A percentile compares a stretch with the other conserved stretches of the same genome.
Conservation (phyloP, 2,888 invertebrate genomes). For the Callyntrura sp. region DNA sequence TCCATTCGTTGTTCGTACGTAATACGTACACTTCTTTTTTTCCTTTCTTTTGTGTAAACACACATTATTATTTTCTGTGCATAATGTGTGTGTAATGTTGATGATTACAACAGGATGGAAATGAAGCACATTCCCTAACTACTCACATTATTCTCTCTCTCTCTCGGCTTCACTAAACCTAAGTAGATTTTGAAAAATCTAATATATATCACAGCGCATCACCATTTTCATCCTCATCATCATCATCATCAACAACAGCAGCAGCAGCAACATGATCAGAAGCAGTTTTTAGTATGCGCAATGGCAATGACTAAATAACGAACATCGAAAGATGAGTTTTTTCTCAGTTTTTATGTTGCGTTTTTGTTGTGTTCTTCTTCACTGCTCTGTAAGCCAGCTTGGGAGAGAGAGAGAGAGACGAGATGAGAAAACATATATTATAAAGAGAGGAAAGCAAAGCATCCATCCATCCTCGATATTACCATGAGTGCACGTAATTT, state of each 20-base stretch:
- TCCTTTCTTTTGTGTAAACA: constrained; percentile 51
- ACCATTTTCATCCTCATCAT: background rate
- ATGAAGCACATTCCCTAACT: constrained; percentile 52
- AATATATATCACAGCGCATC: constrained; percentile 56
- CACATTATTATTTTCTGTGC: constrained; percentile 44
- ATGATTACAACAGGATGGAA: constrained; percentile 47
- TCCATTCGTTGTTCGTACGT: constrained; percentile 19
- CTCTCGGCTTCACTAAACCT: background rate
- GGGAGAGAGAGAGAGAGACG: constrained; percentile 48
- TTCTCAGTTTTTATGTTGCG: constrained; percentile 39
- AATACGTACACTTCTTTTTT: too few species aligned
- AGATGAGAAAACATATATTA: constrained; percentile 57
- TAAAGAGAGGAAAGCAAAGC: constrained; percentile 66
- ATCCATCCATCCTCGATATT: constrained; percentile 75
- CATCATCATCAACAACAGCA: constrained; percentile 15
- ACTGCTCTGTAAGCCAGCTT: constrained; percentile 24
- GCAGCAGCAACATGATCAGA: too few species aligned
- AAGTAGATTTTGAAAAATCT: constrained; percentile 45
- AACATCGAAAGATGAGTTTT: constrained; percentile 71
- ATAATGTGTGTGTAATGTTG: constrained; percentile 35
- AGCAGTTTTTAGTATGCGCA: constrained; percentile 62
- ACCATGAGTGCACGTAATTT: constrained; percentile 76
- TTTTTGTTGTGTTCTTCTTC: constrained; percentile 34
- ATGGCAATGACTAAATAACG: constrained; percentile 67
- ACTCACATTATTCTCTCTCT: constrained; percentile 46